These are phyloP conservation scores for Heterodera schachtii DNA, from an alignment of 1,140 invertebrate genomes.

Conservation along the genomic window DNA sequence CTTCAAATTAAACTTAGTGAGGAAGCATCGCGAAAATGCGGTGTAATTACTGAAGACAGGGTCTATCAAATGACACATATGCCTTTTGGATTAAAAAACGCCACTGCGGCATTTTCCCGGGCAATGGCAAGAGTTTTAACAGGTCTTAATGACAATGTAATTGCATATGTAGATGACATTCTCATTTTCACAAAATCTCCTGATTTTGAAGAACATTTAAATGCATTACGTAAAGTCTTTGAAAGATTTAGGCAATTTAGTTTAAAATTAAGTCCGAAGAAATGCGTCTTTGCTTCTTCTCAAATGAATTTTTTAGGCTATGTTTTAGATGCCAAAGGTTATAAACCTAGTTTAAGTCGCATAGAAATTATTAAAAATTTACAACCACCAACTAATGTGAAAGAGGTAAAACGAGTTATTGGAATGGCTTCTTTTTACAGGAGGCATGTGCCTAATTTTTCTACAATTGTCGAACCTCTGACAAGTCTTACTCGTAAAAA, in stretches of 20 bases:
- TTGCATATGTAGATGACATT: conserved; percentile 17
- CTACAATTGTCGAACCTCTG: conserved; percentile 21
- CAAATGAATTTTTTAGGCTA: conserved; percentile 24
- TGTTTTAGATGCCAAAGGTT: background rate
- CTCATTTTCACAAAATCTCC: conserved; percentile 13
- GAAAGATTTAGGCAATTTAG: conserved; percentile 11
- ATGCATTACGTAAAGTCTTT: background rate
- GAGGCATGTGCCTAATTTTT: conserved; percentile 20
- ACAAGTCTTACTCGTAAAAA: conserved; percentile 7
- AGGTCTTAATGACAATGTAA: conserved; percentile 12
- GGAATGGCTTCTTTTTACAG: conserved; percentile 1
- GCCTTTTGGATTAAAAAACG: conserved; percentile 22
- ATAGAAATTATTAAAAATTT: conserved; percentile 4
- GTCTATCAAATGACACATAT: conserved; percentile 6
- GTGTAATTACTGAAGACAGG: conserved; percentile 11
- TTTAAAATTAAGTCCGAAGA: conserved; percentile 18
- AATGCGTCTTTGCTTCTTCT: background rate
- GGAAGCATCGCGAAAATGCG: conserved; percentile 2
- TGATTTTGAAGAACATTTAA: conserved; percentile 3
- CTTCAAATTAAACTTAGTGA: conserved; percentile 6
- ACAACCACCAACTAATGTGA: background rate
- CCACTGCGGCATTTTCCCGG: conserved; percentile 7
- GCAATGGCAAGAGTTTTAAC: background rate
- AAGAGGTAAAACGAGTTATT: conserved; percentile 10
- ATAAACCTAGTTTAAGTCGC: background rate